Base-by-base conservation (phyloP, 2,113 vertebrate genomes). In the Megaceryle torquata region DNA sequence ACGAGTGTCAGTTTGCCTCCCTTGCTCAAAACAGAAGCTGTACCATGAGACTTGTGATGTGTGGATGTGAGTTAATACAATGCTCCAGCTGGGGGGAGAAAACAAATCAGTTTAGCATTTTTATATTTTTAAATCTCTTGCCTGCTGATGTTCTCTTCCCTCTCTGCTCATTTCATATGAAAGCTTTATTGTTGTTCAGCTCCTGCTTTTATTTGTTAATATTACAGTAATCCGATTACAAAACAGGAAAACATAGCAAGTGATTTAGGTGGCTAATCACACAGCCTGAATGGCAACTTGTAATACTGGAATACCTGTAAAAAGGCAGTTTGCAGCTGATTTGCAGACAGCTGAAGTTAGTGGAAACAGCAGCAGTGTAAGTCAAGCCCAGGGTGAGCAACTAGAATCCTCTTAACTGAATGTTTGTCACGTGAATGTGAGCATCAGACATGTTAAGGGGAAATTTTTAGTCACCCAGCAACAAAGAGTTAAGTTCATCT, bases 81-180 rank as follows among this genome's bases (percentile, higher is more conserved):
- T 1, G 35, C 57, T 92, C 56, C 91, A 61, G 93, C 70, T 87
- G 70, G 21, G 46, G 26, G 65, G 65, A 69, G 43, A 86, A 89
- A 96, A 93, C 80, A 94, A 95, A 96, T 86, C 72, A 81, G 79
- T 88, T 70, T 5, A 86, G 48, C 90, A 50, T 81, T 95, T 95
- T 94, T 80, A 79, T 65, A 57, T 88, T 86, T 93, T 86, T 54
- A 84, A 86, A 86, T 82, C 77, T 86, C 80, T 77, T 91, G 83
- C 88, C 86, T 94, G 91, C 90, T 84, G 77, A 43, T 74, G 86
- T 69, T 94, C 83, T 68, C 69, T 64, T 84, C 74, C 90, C 80
- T 86, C 82, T 86, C 82, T 41, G 43, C 79, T 93, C 68, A 5
- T 78, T 88, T 78, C 33, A 35, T 51, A 53, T 28, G 29, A 29